phyloP scores from a whole-genome alignment of 1,140 invertebrate genomes.

The Brachionus angularis region DNA sequence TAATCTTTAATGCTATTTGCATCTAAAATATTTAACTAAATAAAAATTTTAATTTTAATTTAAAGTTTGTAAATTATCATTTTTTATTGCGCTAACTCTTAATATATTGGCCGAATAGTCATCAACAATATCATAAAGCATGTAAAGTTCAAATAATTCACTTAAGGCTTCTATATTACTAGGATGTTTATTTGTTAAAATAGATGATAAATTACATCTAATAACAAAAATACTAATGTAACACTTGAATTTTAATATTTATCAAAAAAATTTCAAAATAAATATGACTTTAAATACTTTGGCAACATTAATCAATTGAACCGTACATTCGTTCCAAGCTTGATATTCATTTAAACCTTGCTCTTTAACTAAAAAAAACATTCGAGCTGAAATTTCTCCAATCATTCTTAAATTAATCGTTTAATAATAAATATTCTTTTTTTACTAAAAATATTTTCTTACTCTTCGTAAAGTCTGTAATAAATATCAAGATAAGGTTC shows the following conservation, averaged over 20 bases:
- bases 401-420: neutral
- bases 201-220: neutral
- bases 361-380: slow-evolving; percentile 25
- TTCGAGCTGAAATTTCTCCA: neutral
- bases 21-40: slow-evolving; percentile 5
- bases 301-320: slow-evolving; percentile 13
- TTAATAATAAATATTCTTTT: neutral
- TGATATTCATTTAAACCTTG: slow-evolving; percentile 7
- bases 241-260: neutral
- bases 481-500: slow-evolving; percentile 25
- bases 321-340: slow-evolving; percentile 16
- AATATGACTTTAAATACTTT: slow-evolving; percentile 26
- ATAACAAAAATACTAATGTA: slow-evolving; percentile 15
- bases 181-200: neutral
- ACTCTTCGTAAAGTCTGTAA: slow-evolving; percentile 17
- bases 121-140: slow-evolving; percentile 22
- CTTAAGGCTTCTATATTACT: neutral
- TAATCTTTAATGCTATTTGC: slow-evolving; percentile 5
- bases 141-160: slow-evolving; percentile 13
- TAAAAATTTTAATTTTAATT: neutral
- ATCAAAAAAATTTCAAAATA: neutral
- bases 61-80: neutral
- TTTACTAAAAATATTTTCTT: neutral
- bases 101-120: neutral
- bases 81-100: slow-evolving; percentile 1